A percentile compares a stretch with the other conserved stretches of the same genome.
Conservation (phyloP, 1,140 invertebrate species). For the Trinorchestia longiramus region DNA sequence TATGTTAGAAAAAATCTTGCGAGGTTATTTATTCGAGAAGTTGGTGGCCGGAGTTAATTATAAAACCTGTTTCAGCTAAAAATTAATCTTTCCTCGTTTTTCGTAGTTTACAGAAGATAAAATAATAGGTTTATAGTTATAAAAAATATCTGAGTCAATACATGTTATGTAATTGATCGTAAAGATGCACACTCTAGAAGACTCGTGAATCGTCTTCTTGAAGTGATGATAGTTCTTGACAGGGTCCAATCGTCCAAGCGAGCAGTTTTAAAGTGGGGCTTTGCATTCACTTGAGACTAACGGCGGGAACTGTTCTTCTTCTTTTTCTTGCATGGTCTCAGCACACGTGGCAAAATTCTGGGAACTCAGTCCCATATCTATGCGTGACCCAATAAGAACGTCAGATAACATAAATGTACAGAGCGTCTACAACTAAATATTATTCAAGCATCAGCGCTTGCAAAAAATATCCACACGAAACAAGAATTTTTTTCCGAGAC, state of each 20-base stretch:
- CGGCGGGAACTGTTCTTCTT: neutral
- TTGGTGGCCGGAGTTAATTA: too few relatives aligned
- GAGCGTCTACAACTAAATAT: too few relatives aligned
- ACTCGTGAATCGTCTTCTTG: neutral
- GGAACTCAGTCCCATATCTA: neutral
- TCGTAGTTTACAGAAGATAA: neutral
- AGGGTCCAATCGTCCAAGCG: neutral
- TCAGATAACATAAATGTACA: neutral
- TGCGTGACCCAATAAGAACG: neutral
- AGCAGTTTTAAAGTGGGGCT: neutral
- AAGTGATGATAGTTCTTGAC: neutral
- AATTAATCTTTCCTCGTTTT: neutral
- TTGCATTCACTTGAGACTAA: neutral
- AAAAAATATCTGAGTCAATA: neutral
- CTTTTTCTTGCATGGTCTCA: neutral
- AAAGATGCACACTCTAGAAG: neutral
- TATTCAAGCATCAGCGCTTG: too few relatives aligned
- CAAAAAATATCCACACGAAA: too few relatives aligned
- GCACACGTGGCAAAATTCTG: neutral
- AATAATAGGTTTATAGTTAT: neutral
- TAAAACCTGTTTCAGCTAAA: neutral
- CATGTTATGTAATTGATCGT: neutral
- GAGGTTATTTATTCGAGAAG: too few relatives aligned
- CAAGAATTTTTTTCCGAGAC: neutral
- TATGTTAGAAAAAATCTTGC: too few relatives aligned